phyloP scores from a whole-genome alignment of 2,113 vertebrate genomes.

The Tetrao urogallus region DNA sequence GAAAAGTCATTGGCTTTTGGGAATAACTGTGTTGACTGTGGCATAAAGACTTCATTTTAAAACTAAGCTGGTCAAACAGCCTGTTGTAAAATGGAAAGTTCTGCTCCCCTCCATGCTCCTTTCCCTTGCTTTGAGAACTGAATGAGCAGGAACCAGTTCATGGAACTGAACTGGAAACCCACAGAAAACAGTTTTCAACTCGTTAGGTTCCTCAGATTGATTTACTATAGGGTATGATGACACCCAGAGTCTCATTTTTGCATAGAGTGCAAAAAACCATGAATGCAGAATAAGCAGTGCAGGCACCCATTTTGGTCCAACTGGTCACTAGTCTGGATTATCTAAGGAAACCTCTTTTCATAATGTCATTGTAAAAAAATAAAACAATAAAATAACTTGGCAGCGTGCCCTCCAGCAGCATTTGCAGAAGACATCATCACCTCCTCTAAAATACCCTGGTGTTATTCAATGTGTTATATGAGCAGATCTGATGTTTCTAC shows the following conservation, averaged over 20 bases:
- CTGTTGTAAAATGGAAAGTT: not conserved
- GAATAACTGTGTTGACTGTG: not conserved
- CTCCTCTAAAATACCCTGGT: not conserved
- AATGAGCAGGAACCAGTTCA: not conserved
- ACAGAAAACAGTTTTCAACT: not conserved
- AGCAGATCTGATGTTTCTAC: not conserved
- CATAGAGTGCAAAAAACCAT: not conserved
- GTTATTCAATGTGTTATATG: not conserved
- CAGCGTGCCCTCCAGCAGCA: not conserved
- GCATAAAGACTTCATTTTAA: not conserved
- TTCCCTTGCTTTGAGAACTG: not conserved
- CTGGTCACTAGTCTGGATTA: not conserved
- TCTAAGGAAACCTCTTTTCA: not conserved
- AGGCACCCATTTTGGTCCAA: accelerated
- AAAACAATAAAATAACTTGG: not conserved
- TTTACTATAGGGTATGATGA: not conserved
- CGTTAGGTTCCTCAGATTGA: not conserved
- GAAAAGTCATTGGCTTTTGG: not conserved
- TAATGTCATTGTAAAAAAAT: not conserved
- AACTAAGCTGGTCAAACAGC: not conserved
- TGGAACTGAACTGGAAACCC: not conserved
- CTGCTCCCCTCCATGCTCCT: not conserved
- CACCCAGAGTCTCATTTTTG: not conserved
- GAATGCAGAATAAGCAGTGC: not conserved
- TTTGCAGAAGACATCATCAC: not conserved